These are phyloP conservation scores for Aphodius sticticus DNA, from an alignment of 2,888 invertebrate genomes.

Conservation along the genomic window DNA sequence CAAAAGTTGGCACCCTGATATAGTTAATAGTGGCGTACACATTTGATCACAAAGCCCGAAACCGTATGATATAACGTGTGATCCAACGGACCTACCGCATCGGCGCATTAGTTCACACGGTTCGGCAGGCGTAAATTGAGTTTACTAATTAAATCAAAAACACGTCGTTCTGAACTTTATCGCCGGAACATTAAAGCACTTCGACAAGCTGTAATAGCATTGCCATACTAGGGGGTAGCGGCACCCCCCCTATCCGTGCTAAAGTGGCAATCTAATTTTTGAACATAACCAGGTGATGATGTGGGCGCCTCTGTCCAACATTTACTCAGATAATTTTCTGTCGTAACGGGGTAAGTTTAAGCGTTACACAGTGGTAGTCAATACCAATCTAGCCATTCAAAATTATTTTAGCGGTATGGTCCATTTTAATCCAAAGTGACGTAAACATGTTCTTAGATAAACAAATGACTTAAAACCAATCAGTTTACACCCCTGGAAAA, in stretches of 20 bases:
- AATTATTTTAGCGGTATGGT: too few species aligned
- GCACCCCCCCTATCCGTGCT: background rate
- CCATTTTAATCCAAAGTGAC: too few species aligned
- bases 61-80: background rate
- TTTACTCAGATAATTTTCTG: too few species aligned
- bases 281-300: too few species aligned
- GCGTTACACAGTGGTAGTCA: too few species aligned
- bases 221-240: background rate
- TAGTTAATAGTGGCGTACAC: background rate
- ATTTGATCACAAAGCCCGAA: background rate
- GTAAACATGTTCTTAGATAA: too few species aligned
- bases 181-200: background rate
- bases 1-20: background rate
- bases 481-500: too few species aligned
- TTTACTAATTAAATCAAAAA: constrained; percentile 33
- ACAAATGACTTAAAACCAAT: too few species aligned
- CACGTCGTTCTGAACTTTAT: constrained; percentile 32
- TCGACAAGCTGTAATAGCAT: background rate
- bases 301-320: too few species aligned
- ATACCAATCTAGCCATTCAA: too few species aligned
- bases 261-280: background rate
- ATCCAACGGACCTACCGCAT: background rate
- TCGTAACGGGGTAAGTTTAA: too few species aligned
- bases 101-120: background rate
- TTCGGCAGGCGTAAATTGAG: constrained; percentile 25